Conservation (phyloP, 1,140 invertebrate genomes). For the Gryon sp. region DNA sequence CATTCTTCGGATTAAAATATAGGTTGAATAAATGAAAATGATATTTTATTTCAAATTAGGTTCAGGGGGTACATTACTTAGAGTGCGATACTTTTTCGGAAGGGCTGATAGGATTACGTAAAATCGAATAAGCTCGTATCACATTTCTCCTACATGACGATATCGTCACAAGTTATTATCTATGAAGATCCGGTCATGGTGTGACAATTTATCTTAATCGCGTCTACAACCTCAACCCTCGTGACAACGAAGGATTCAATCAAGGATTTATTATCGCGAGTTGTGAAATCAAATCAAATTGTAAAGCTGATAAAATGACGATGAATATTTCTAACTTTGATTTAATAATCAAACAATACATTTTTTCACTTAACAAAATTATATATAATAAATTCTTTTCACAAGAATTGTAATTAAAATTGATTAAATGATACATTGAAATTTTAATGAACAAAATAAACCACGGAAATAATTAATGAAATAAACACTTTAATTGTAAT, state of each 20-base stretch:
- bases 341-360: not conserved
- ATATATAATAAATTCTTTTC: no score
- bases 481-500: no score
- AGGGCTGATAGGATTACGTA: slow-evolving; percentile 26
- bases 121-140: slow-evolving; percentile 12
- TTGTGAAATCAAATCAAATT: slow-evolving; percentile 35
- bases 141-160: slow-evolving; percentile 45
- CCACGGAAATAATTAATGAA: no score
- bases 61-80: not conserved
- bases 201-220: slow-evolving; percentile 58
- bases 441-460: no score
- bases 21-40: not conserved
- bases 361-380: no score
- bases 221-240: slow-evolving; percentile 54
- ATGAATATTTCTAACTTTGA: no score
- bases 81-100: not conserved
- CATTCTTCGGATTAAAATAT: no score
- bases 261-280: slow-evolving; percentile 31
- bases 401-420: no score
- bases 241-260: slow-evolving; percentile 55
- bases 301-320: slow-evolving; percentile 14
- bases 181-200: slow-evolving; percentile 41
- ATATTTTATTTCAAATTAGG: not conserved
- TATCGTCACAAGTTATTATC: slow-evolving; percentile 41
- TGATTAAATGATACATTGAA: no score